Evolutionary conservation across 2,888 invertebrate species (phyloP), one percentile per base, ranked within the genome.

Genomic region (Drosophila conformis): DNA sequence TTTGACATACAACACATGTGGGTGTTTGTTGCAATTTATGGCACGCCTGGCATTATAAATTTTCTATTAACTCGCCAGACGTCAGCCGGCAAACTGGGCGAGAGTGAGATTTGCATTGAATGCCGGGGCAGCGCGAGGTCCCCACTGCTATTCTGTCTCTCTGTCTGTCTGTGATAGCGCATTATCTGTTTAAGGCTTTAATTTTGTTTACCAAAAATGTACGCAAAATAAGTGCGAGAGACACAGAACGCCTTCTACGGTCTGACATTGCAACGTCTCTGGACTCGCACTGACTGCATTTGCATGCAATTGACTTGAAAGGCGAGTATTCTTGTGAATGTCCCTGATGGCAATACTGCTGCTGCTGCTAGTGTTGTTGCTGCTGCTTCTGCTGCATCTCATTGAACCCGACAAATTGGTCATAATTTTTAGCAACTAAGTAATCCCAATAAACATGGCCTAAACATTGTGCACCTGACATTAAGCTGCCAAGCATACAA

Each of bases 371-470:
- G 40, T 25, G 58, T 61, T 63, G 54, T n/a, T 27, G 25, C 54
- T 58, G 67, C 38, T 13, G 27, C 46, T 59, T 42, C 66, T 67
- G 42, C 73, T 70, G 83, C 78, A 79, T 83, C 80, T 78, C 78
- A 83, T 83, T 85, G 87, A 82, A 76, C 76, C 54, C 83, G 88
- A 86, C 91, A 90, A 90, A 90, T 90, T 90, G 90, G 90, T 90
- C 90, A 90, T 90, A 91, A 90, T 90, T 90, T 88, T 82, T 67
- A 80, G 78, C 90, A 83, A 81, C 86, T 90, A 57, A 68, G 68
- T 68, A 91, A 90, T 90, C 91, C 90, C 89, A 86, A 91, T 90
- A 91, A 90, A 88, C 90, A 90, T 89, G 83, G 82, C 81, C 80
- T 73, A 82, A 81, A 82, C 90, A 90, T 88, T 90, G 85, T 89